Evolutionary conservation across 1,140 invertebrate species (phyloP), one percentile per base, ranked within the genome.

Genomic region (Matsumurasca onukii): DNA sequence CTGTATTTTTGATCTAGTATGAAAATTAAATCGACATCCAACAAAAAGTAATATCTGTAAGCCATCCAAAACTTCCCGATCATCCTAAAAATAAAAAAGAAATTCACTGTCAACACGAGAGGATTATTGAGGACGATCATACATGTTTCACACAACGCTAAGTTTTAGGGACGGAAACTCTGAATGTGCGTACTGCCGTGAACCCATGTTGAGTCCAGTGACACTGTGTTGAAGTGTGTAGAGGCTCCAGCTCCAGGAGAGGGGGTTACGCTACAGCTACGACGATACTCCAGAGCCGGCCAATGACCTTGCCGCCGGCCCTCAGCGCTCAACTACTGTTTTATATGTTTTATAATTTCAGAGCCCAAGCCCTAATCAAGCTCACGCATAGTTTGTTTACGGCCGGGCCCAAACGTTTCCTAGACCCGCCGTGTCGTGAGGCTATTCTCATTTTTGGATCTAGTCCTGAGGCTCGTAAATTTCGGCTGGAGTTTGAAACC

Each of bases 281-380:
- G 5, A 39, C 49, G 13, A 20, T 24, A 22, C 3, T 9, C 25
- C 55, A 25, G 25, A 27, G 55, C 15, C 55, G 22, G 22, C 3
- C 22, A 27, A 12, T 24, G 22, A 59, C 55, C 55, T 59, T 59
- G 55, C 13, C 25, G 2, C 55, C 15, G 3, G 55, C 55, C 55
- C 22, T 13, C 15, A 22, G 3, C 49, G 22, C 55, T 24, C 12
- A 59, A 59, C 55, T 24, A 59, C 55, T 59, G 55, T 59, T 59
- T 59, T 59, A 59, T 59, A 59, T 27, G 24, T 59, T 59, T 52
- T 59, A 12, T 59, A 59, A 59, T 59, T 59, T 59, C 55, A 9
- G 15, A 27, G 55, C 55, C 22, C 55, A 39, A 39, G 5, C 34
- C 34, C n/a, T n/a, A n/a, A n/a, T 39, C 55, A 5, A 22, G 55